Evolutionary conservation across 1,140 invertebrate species (phyloP).

Genomic region (Paraescarpia echinospica): DNA sequence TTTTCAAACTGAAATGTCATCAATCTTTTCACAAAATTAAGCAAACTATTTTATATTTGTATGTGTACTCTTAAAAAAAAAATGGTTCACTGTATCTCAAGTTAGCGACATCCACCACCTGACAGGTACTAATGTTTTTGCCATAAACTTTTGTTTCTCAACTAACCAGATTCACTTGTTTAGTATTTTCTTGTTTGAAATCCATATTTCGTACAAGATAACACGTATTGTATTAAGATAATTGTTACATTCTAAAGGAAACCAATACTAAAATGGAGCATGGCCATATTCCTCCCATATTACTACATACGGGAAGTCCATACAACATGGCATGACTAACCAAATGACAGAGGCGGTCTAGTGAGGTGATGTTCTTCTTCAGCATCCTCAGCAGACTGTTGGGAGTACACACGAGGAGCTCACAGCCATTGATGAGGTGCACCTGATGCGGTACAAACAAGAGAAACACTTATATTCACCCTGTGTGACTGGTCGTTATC

Average conservation of each 20-base stretch:
- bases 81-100: not conserved
- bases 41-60: not conserved
- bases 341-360: not conserved
- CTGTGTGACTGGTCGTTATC: not conserved
- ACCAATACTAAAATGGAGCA: too few relatives aligned
- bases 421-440: constrained; percentile 8
- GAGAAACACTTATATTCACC: not conserved
- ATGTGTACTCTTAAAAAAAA: not conserved
- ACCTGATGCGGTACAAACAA: too few relatives aligned
- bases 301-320: too few relatives aligned
- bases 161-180: too few relatives aligned
- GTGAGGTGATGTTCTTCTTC: not conserved
- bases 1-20: too few relatives aligned
- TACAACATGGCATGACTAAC: not conserved
- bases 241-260: too few relatives aligned
- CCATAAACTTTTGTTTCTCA: not conserved
- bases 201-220: too few relatives aligned
- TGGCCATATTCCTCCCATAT: too few relatives aligned
- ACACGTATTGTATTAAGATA: too few relatives aligned
- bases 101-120: not conserved
- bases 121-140: not conserved
- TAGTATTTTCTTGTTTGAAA: too few relatives aligned
- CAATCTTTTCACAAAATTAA: too few relatives aligned
- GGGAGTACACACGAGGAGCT: not conserved
- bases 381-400: not conserved